These are phyloP conservation scores for Nannoperca obscura DNA, from an alignment of 2,797 vertebrate species.

Conservation along the genomic window DNA sequence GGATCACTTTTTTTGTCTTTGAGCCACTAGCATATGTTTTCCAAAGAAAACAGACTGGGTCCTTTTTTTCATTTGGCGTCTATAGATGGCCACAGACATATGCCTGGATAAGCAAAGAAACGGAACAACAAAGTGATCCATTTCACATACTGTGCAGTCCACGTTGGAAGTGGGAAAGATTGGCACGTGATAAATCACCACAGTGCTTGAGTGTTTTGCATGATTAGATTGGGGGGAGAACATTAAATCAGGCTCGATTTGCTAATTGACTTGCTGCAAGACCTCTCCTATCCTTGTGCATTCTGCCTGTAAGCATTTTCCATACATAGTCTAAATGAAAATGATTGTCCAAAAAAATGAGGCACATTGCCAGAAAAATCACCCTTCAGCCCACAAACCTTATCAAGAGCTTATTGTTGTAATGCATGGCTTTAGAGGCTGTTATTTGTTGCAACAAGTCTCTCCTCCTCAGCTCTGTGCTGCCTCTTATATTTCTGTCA, in stretches of 20 bases:
- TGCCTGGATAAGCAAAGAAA: conserved; percentile 36
- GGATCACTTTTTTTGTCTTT: conserved; percentile 1
- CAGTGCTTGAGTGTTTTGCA: conserved; percentile 59
- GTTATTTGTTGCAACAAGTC: conserved; percentile 5
- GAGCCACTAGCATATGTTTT: conserved; percentile 14
- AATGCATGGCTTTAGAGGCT: conserved; percentile 24
- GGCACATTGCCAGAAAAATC: neutral
- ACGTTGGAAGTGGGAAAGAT: conserved; percentile 57
- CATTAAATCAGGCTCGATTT: conserved; percentile 73
- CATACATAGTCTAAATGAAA: conserved; percentile 26
- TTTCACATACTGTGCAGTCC: conserved; percentile 44
- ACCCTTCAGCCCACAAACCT: neutral
- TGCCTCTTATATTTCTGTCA: conserved; percentile 42
- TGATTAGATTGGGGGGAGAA: conserved; percentile 68
- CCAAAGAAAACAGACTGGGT: conserved; percentile 19
- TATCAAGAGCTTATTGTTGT: conserved; percentile 10
- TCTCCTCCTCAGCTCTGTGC: conserved; percentile 19
- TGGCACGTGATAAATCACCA: conserved; percentile 70
- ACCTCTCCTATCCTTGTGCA: conserved; percentile 42
- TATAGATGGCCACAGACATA: conserved; percentile 16
- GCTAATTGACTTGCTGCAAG: conserved; percentile 62
- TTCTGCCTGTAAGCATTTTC: conserved; percentile 39
- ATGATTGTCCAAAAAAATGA: conserved; percentile 5
- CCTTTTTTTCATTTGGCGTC: conserved; percentile 34
- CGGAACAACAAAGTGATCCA: conserved; percentile 37